Conservation (phyloP, 2,888 invertebrate genomes). For the Megastigmus dorsalis region DNA sequence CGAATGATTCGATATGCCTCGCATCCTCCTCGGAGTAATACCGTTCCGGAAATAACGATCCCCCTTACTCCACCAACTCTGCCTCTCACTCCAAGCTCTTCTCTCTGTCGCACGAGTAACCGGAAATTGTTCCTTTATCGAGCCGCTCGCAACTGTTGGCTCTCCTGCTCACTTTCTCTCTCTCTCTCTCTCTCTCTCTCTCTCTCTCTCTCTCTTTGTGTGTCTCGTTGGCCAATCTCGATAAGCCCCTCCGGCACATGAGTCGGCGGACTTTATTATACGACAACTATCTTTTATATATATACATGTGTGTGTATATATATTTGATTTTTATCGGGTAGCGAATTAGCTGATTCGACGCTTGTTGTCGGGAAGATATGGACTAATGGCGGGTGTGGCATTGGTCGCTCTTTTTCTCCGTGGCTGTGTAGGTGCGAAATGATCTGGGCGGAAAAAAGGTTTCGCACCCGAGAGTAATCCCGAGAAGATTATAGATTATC, state of each 20-base stretch:
- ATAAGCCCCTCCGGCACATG: background rate
- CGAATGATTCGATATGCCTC: conserved; percentile 51
- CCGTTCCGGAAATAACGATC: conserved; percentile 63
- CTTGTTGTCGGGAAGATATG: too few species aligned
- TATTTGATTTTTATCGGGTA: conserved; percentile 17
- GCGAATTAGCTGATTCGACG: background rate
- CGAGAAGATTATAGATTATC: too few species aligned
- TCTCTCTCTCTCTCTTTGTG: background rate
- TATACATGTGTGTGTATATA: too few species aligned
- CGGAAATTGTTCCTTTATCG: conserved; percentile 62
- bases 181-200: background rate
- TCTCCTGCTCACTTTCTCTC: background rate
- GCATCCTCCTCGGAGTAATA: conserved; percentile 60
- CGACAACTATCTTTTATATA: too few species aligned
- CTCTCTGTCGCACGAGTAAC: conserved; percentile 39
- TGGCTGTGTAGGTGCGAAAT: too few species aligned
- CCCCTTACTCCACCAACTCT: conserved; percentile 43
- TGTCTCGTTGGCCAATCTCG: conserved; percentile 12
- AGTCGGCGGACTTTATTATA: conserved; percentile 13
- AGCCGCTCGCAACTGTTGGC: conserved; percentile 1
- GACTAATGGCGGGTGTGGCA: too few species aligned
- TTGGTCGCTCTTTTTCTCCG: too few species aligned
- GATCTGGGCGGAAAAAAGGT: too few species aligned
- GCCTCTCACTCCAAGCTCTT: background rate
- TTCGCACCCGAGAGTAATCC: too few species aligned